Conservation (phyloP, 2,888 invertebrate genomes). For the Cataglyphis cursor region DNA sequence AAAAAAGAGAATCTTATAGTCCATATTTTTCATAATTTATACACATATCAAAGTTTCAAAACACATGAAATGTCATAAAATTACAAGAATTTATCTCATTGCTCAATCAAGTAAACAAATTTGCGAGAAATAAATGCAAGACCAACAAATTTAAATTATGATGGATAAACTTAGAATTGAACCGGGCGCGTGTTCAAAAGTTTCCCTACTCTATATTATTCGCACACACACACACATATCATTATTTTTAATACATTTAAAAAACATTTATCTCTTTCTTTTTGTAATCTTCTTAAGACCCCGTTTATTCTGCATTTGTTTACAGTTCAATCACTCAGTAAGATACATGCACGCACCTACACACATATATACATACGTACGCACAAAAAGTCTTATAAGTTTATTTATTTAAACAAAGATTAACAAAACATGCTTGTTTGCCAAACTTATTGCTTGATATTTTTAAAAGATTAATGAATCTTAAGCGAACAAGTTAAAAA, state of each 20-base stretch:
- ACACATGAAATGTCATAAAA: neutral
- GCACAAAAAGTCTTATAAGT: neutral
- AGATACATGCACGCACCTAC: neutral
- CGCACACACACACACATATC: neutral
- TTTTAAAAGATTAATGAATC: neutral
- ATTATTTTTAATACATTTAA: neutral
- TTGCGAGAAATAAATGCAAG: neutral
- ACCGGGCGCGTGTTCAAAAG: neutral
- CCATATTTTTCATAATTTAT: neutral
- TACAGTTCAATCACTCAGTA: neutral
- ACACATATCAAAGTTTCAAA: neutral
- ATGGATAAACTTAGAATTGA: neutral
- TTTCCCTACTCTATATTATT: neutral
- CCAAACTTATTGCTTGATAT: neutral
- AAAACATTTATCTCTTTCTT: neutral
- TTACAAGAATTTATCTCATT: neutral
- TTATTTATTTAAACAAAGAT: slow-evolving; percentile 17
- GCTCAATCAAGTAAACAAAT: neutral
- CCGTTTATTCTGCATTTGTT: neutral
- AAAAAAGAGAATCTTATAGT: neutral
- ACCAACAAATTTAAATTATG: neutral
- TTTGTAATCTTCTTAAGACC: neutral
- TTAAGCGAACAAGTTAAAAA: neutral
- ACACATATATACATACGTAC: neutral
- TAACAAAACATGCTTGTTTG: neutral